These are phyloP conservation scores for Acleris emargana DNA, from an alignment of 2,888 invertebrate species.

Conservation along the genomic window DNA sequence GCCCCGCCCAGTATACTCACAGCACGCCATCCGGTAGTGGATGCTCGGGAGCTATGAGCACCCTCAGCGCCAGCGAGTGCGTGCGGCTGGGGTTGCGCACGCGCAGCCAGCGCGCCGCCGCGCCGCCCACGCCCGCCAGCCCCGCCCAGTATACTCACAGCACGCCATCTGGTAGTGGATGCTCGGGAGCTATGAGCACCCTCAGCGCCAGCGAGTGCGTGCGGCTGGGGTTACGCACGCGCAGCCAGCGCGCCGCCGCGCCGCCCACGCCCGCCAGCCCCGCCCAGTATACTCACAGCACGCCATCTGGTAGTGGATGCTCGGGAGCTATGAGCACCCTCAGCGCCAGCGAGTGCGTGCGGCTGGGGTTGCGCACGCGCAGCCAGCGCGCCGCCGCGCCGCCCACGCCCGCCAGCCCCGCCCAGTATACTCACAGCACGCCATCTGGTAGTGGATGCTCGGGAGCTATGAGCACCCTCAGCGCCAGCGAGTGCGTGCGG, in stretches of 20 bases:
- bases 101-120: constrained; percentile 72
- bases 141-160: constrained; percentile 20
- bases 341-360: constrained; percentile 86
- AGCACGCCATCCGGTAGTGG: constrained; percentile 10
- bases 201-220: constrained; percentile 88
- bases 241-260: constrained; percentile 67
- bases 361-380: constrained; percentile 89
- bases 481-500: constrained; percentile 85
- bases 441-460: constrained; percentile 5
- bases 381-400: constrained; percentile 63
- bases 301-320: constrained; percentile 4
- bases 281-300: constrained; percentile 18
- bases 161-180: constrained; percentile 2
- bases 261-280: constrained; percentile 41
- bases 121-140: constrained; percentile 41
- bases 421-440: constrained; percentile 18
- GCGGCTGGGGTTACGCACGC: constrained; percentile 89
- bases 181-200: constrained; percentile 39
- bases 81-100: constrained; percentile 89
- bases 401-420: constrained; percentile 41
- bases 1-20: constrained; percentile 17
- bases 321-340: constrained; percentile 69
- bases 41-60: constrained; percentile 37
- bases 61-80: constrained; percentile 87
- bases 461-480: constrained; percentile 77